A percentile compares a stretch with the other conserved stretches of the same genome.
Evolutionary conservation across 1,140 invertebrate species (phyloP).

Genomic region (Polypedilum pembai): DNA sequence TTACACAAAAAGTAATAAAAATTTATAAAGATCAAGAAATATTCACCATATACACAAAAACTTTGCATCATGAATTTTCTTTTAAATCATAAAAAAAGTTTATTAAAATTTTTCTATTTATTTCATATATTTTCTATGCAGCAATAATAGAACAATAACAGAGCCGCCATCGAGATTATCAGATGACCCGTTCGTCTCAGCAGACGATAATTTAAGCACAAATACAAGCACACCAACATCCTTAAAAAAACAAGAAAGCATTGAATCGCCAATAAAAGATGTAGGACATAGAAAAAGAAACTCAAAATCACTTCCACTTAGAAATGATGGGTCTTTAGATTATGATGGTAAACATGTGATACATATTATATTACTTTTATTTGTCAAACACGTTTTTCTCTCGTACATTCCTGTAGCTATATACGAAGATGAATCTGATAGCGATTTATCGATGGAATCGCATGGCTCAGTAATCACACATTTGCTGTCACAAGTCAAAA

Average conservation of each 20-base stretch:
- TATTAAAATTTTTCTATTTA: neutral
- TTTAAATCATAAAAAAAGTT: neutral
- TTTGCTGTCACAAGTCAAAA: conserved; percentile 90
- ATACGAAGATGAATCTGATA: conserved; percentile 82
- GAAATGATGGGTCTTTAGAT: conserved; percentile 56
- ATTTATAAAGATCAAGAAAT: too few relatives aligned
- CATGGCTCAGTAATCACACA: conserved; percentile 93
- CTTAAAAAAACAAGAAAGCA: conserved; percentile 11
- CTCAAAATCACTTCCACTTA: conserved; percentile 45
- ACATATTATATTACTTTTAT: conserved; percentile 2
- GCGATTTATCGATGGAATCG: conserved; percentile 80
- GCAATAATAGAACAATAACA: conserved; percentile 29
- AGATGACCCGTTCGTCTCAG: neutral
- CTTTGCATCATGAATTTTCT: too few relatives aligned
- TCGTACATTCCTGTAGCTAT: conserved; percentile 53
- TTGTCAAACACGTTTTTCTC: conserved; percentile 30
- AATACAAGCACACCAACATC: conserved; percentile 8
- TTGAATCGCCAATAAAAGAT: conserved; percentile 23
- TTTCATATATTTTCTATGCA: neutral
- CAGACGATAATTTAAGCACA: conserved; percentile 5
- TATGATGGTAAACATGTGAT: conserved; percentile 52
- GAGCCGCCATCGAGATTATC: neutral
- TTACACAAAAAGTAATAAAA: too few relatives aligned
- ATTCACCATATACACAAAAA: too few relatives aligned
- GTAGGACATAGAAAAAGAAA: conserved; percentile 21